Conservation (phyloP, 2,797 vertebrate genomes). For the Poliocrania exsul region DNA sequence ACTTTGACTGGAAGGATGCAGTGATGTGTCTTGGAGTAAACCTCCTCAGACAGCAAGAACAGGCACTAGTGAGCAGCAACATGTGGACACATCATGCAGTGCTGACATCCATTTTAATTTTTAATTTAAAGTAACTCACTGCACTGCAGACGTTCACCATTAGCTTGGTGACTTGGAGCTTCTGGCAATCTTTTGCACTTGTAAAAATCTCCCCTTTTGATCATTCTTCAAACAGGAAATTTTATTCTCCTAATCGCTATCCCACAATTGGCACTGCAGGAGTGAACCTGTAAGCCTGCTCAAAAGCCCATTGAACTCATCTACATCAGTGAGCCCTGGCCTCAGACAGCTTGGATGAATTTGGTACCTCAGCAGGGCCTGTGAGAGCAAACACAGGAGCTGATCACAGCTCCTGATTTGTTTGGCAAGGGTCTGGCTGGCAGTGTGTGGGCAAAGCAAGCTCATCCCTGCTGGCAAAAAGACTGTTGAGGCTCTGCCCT, state of each 20-base stretch:
- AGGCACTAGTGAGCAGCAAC: background rate
- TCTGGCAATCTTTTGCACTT: background rate
- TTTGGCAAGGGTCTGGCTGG: background rate
- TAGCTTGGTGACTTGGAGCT: slow-evolving; percentile 1
- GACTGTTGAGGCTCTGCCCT: background rate
- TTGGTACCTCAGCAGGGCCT: slow-evolving; percentile 15
- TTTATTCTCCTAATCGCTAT: slow-evolving; percentile 1
- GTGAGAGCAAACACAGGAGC: background rate
- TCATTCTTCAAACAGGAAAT: background rate
- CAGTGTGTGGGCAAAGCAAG: background rate
- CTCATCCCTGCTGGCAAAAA: background rate
- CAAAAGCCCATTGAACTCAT: background rate
- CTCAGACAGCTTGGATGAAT: background rate
- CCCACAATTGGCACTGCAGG: background rate
- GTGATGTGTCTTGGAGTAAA: background rate
- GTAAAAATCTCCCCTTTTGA: background rate
- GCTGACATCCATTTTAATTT: background rate
- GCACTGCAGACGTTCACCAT: background rate
- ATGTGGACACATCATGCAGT: background rate
- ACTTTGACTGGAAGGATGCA: background rate
- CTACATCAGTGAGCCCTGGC: background rate
- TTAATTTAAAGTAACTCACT: background rate
- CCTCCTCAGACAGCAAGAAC: background rate
- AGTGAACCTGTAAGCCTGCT: background rate
- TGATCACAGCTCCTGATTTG: slow-evolving; percentile 3